Base-by-base conservation (phyloP, 64 coral and sea anemone species). In the Trachythela sp. region DNA sequence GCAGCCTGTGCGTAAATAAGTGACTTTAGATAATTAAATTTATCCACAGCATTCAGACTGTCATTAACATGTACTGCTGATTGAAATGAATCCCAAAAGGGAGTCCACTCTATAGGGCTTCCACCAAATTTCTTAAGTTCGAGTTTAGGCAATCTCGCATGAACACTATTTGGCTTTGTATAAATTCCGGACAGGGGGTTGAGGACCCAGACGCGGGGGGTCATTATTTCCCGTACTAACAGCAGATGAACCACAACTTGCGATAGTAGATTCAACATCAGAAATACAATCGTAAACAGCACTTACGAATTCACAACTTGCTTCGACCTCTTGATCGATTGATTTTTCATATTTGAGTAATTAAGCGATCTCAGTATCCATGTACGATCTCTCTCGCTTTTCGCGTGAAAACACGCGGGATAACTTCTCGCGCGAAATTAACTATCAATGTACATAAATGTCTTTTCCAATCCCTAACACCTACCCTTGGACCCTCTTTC, bases 21-120 rank as follows among this genome's bases (percentile, higher is more conserved):
- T 32, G 85, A 56, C 31, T 88, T 92, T 36, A 88, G 31, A 70
- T 92, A 84, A 83, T 87, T 84, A 26, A 92, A 92, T 39, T 83
- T 87, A 27, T 92, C 85, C 13, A 87, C 86, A 38, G 31, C 37
- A 9, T 33, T 48, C 33, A 92, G 72, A 30, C 20, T 6, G 13
- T 50, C 32, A 29, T 83, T 92, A 22, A 20, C 31, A 71, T 87
- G 48, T 17, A 92, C 39, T 27, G 91, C 33, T 18, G 85, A 54
- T 35, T 87, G 36, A 32, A 92, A 92, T 6, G 70, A 84, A 11
- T 92, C 85, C 85, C 91, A 87, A 70, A 92, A 88, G 9, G 59
- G 22, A 26, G 31, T 22, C 91, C 91, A 92, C 9, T 83, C 5
- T 1, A 42, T 39, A 32, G 35, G 27, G 35, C 87, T 49, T 7